Base-by-base conservation (phyloP, 2,888 invertebrate species). In the Ecdyonurus torrentis region DNA sequence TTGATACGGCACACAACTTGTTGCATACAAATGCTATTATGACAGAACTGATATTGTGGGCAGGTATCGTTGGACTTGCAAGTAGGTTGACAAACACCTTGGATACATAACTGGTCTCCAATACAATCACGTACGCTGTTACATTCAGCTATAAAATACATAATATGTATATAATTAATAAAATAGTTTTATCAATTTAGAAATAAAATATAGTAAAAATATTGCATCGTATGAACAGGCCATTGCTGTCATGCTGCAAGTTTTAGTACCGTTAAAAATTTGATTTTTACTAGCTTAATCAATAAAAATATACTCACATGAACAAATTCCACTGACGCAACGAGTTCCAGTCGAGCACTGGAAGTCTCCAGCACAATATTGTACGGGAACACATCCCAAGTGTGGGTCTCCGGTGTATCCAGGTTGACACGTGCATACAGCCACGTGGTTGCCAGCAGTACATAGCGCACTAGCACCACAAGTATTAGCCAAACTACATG, bases 321-420 rank as follows among this genome's bases (percentile, higher is more conserved):
- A 82, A 71, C 92, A 92, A 66, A 91, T 81, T 64, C 90, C 91
- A 67, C 87, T 87, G 65, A 86, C 81, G 70, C 93, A 93, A 70
- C 85, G 87, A 15, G 91, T 87, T 62, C 91, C 90, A 1, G 89
- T 81, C 0, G 91, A 84, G 72, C 94, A 94, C 71, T 91, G 89
- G 53, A 78, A 81, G 67, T 92, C 91, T 63, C 80, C 79, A 60
- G 84, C 84, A 70, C 94, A 94, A 70, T 89, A 90, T 69, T 91
- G 89, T 61, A 93, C 80, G 1, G 85, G 81, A 24, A 88, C 84
- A 71, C 93, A 93, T 18, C 92, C 92, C 65, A 91, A 79, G 65
- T 87, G 85, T 15, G 93, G 89, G 75, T 92, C 89, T 24, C 92
- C 92, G 1, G 91, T 91, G 66, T 83, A 87, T 58, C 92, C 92